Base-by-base conservation (phyloP, 2,113 vertebrate genomes). In the Lepisosteus oculatus region DNA sequence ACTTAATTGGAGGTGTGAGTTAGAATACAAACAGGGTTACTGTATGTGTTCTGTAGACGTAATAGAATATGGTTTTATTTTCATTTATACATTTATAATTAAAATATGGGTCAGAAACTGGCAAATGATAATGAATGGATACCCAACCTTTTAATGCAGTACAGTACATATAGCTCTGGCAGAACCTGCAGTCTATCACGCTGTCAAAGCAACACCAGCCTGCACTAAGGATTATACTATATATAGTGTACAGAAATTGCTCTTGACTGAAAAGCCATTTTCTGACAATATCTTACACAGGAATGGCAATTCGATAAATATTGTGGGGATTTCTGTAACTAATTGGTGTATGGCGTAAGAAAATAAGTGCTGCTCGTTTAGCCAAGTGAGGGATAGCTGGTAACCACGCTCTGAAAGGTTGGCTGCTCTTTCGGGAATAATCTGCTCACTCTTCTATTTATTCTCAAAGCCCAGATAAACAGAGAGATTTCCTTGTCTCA, bases 321-420 rank as follows among this genome's bases (percentile, higher is more conserved):
- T 83, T 85, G 82, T 86, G 78, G 76, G 81, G 84, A 85, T 91
- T 91, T 92, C 81, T 81, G 86, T 81, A 74, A 85, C 88, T 95
- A 94, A 96, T 95, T 95, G 94, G 81, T 88, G 90, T 88, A 89
- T 82, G 91, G 91, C 67, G 80, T 87, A 88, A 93, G 89, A 94
- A 29, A 95, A 93, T 94, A 95, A 95, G 94, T 94, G 82, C 29
- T 29, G 90, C 91, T 96, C 90, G 93, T 96, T 95, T 92, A 94
- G 92, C 92, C 87, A 81, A 85, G 86, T 95, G 93, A 96, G 89
- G 93, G 94, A 96, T 93, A 90, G 90, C 89, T 91, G 86, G 85
- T 93, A 93, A 95, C 94, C 91, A 92, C 87, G 84, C 83, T 82
- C 82, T 77, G 86, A 88, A 90, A 90, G 88, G 91, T 82, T 85